Percentiles rank a stretch among this genome's conserved stretches.
Evolutionary conservation across 2,113 vertebrate species (phyloP).

Genomic region (Engraulis encrasicolus): DNA sequence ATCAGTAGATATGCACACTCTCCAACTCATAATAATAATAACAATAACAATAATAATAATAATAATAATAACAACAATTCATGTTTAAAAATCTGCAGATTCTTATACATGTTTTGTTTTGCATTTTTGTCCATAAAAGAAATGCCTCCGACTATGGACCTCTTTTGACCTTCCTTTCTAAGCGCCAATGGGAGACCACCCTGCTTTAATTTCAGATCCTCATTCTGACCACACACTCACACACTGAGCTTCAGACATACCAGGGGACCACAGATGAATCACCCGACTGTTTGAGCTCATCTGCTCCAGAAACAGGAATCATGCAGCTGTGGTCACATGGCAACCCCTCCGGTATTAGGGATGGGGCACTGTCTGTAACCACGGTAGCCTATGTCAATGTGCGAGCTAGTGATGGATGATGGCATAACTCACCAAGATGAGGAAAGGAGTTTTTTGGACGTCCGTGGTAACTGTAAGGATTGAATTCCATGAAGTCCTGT

Average conservation of each 20-base stretch:
- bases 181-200: neutral
- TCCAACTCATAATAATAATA: too few relatives aligned
- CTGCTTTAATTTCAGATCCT: neutral
- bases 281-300: neutral
- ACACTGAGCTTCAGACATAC: neutral
- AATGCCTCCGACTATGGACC: neutral
- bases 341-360: neutral
- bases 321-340: constrained; percentile 31
- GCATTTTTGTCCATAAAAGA: neutral
- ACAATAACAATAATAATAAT: too few relatives aligned
- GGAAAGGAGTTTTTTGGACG: neutral
- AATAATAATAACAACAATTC: too few relatives aligned
- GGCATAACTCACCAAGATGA: constrained; percentile 49
- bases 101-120: too few relatives aligned
- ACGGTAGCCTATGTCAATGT: neutral
- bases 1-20: too few relatives aligned
- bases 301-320: constrained; percentile 21
- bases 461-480: constrained; percentile 67
- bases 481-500: constrained; percentile 91
- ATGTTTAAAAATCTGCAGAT: too few relatives aligned
- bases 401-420: neutral
- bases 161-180: neutral
- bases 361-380: neutral
- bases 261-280: constrained; percentile 3
- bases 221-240: neutral